A percentile compares a stretch with the other conserved stretches of the same genome.
phyloP scores from a whole-genome alignment of 2,113 vertebrate genomes.

The Tursiops truncatus region DNA sequence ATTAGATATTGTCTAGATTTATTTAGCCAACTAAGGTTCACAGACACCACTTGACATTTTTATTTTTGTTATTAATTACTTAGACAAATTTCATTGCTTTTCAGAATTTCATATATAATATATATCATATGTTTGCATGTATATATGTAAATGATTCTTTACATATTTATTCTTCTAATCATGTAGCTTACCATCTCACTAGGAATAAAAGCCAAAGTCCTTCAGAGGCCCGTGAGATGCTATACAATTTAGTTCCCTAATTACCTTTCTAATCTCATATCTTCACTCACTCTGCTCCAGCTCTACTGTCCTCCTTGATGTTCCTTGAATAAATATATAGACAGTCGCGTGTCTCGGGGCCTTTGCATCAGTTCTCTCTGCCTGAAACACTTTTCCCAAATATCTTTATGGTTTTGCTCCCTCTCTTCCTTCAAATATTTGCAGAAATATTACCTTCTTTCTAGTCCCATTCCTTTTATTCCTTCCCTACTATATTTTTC shows the following conservation, averaged over 20 bases:
- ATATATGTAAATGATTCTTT: background rate
- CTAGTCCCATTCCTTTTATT: background rate
- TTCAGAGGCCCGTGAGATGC: background rate
- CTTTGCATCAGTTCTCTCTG: background rate
- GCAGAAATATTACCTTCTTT: background rate
- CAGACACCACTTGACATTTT: background rate
- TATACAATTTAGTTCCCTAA: too few species aligned
- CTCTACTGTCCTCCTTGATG: background rate
- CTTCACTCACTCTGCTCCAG: background rate
- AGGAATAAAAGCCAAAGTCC: background rate
- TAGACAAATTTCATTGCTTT: background rate
- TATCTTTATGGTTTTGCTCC: background rate
- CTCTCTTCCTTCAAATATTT: background rate
- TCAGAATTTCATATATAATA: background rate
- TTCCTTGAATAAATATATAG: background rate
- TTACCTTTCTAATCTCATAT: background rate
- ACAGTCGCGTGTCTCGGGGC: fast-evolving
- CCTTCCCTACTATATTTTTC: background rate
- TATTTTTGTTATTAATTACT: conserved; percentile 36
- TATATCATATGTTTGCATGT: background rate
- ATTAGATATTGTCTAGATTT: background rate
- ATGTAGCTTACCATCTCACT: background rate
- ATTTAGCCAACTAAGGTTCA: background rate
- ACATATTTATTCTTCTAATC: background rate
- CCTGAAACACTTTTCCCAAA: background rate